These are phyloP conservation scores for Boleophthalmus pectinirostris DNA, from an alignment of 2,113 vertebrate species.

Conservation along the genomic window DNA sequence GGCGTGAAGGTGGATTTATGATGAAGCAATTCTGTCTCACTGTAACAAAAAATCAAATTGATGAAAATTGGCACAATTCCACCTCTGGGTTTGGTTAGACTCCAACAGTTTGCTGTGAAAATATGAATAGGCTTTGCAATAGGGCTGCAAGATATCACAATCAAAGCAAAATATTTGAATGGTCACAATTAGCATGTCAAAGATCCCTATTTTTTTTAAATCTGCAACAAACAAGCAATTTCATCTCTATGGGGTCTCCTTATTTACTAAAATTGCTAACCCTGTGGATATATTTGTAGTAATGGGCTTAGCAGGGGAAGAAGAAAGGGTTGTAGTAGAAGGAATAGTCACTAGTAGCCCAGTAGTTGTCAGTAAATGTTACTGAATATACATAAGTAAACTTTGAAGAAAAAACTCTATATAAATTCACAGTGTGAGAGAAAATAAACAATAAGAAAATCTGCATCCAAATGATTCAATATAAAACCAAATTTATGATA, in stretches of 20 bases:
- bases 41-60: neutral
- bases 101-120: neutral
- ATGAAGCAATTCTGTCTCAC: neutral
- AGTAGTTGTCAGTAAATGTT: neutral
- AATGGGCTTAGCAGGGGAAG: no score
- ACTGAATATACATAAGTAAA: neutral
- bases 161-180: no score
- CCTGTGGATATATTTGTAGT: no score
- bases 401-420: slow-evolving; percentile 9
- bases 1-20: slow-evolving; percentile 4
- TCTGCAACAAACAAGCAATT: neutral
- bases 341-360: no score
- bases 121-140: neutral
- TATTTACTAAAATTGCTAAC: neutral
- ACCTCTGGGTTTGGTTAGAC: neutral
- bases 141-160: neutral
- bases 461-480: neutral
- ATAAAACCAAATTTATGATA: slow-evolving; percentile 25
- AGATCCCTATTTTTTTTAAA: neutral
- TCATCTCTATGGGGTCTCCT: neutral
- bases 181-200: no score
- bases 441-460: slow-evolving; percentile 14
- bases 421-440: slow-evolving; percentile 17
- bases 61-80: neutral
- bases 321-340: no score